These are phyloP conservation scores for Peromyscus polionotus DNA, from an alignment of 2,113 vertebrate species.

Conservation along the genomic window DNA sequence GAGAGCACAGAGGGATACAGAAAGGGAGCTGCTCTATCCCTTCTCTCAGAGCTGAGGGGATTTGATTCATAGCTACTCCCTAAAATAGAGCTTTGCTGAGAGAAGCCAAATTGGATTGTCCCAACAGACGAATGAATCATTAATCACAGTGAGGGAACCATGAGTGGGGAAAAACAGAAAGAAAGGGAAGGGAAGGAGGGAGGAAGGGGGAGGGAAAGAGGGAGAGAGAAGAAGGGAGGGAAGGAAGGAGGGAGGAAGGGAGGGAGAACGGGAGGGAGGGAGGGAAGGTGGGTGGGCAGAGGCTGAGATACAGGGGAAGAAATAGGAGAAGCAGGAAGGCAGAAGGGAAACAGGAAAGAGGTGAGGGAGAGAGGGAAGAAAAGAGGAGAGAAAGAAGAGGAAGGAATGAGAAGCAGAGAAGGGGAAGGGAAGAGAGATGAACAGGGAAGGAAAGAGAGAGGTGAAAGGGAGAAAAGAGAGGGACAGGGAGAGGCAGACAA, in stretches of 20 bases:
- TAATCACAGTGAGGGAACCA: not conserved
- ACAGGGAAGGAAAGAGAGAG: not conserved
- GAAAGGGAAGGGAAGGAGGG: no score
- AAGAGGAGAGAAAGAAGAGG: no score
- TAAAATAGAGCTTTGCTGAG: not conserved
- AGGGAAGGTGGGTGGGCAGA: not conserved
- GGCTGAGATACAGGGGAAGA: not conserved
- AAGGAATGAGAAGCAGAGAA: no score
- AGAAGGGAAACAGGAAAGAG: not conserved
- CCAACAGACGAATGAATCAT: conserved; percentile 42
- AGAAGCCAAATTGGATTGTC: conserved; percentile 23
- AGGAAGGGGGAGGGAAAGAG: no score
- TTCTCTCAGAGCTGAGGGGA: not conserved
- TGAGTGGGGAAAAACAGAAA: not conserved
- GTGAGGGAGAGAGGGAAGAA: not conserved
- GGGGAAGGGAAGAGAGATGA: not conserved
- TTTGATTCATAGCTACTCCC: conserved; percentile 31
- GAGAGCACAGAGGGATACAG: not conserved
- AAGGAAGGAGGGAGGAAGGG: fast-evolving
- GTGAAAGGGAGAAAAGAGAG: not conserved
- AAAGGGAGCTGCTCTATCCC: not conserved
- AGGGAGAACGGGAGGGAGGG: no score
- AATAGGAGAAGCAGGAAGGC: not conserved
- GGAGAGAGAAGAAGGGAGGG: no score
- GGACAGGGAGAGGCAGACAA: no score